Conservation (phyloP, 2,113 vertebrate species). For the Actenoides hombroni region DNA sequence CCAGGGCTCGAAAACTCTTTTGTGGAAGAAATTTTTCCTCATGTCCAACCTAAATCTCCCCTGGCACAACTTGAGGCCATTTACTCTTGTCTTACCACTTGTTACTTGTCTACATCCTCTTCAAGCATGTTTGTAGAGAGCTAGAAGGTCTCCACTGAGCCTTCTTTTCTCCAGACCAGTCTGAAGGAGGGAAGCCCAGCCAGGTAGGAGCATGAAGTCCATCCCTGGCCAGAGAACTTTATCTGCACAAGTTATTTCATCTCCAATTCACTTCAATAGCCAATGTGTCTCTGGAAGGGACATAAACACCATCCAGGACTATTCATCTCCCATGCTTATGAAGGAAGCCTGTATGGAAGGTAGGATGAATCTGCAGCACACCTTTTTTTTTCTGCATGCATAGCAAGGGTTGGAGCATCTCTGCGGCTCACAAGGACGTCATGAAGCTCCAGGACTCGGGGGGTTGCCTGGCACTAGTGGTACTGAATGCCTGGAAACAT, state of each 20-base stretch:
- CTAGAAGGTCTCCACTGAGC: no score
- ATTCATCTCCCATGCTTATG: not conserved
- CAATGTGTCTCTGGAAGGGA: not conserved
- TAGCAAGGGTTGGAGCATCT: not conserved
- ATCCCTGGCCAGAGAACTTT: not conserved
- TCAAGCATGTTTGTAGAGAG: no score
- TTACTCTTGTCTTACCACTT: no score
- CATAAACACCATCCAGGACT: not conserved
- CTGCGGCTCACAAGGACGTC: not conserved
- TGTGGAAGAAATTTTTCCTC: not conserved
- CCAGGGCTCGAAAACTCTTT: not conserved
- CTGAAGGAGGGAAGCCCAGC: not conserved
- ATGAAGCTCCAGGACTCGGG: not conserved
- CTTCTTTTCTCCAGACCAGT: not conserved
- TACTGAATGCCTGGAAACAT: conserved; percentile 2
- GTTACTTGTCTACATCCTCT: no score
- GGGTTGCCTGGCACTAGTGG: not conserved
- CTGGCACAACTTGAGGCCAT: no score
- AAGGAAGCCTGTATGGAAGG: not conserved
- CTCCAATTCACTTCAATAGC: not conserved
- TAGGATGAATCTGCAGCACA: not conserved
- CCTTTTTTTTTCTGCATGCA: fast-evolving
- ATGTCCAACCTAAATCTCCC: no score
- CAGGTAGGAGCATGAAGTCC: not conserved
- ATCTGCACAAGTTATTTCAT: not conserved